phyloP scores from a whole-genome alignment of 2,113 vertebrate species.

The Brachypteracias leptosomus region DNA sequence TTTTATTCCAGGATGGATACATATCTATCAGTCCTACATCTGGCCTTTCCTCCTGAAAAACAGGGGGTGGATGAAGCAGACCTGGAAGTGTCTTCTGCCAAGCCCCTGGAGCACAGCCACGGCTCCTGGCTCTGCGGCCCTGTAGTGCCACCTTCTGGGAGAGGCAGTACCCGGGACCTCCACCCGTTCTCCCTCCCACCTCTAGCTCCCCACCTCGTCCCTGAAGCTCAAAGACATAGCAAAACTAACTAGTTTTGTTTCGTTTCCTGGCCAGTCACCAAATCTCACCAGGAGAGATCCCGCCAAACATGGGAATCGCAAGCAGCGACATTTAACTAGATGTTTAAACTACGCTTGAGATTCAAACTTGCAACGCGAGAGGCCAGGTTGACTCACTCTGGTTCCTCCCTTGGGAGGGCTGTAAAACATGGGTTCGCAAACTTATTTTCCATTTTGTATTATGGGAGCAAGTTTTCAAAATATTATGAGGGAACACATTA shows the following conservation, averaged over 20 bases:
- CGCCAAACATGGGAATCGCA: fast-evolving
- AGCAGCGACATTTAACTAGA: not conserved
- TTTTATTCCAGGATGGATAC: not conserved
- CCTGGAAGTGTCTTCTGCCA: not conserved
- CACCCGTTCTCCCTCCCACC: not conserved
- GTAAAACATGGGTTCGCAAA: not conserved
- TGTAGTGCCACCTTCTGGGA: slow-evolving; percentile 58
- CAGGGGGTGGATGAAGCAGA: not conserved
- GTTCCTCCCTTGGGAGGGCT: not conserved
- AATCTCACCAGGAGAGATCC: fast-evolving
- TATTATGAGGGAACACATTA: not conserved
- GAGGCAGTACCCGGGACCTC: not conserved
- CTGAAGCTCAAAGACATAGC: fast-evolving
- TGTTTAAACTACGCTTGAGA: not conserved
- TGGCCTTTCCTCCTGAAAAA: not conserved
- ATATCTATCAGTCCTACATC: not conserved
- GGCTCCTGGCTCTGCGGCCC: not conserved
- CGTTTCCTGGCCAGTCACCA: not conserved
- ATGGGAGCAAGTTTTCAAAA: not conserved
- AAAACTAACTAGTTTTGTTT: fast-evolving
- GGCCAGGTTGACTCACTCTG: not conserved
- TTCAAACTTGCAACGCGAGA: not conserved
- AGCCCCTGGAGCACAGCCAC: not conserved
- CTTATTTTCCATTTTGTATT: not conserved
- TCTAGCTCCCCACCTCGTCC: not conserved